Conservation (phyloP, 2,888 invertebrate species). For the Halictus quadricinctus region DNA sequence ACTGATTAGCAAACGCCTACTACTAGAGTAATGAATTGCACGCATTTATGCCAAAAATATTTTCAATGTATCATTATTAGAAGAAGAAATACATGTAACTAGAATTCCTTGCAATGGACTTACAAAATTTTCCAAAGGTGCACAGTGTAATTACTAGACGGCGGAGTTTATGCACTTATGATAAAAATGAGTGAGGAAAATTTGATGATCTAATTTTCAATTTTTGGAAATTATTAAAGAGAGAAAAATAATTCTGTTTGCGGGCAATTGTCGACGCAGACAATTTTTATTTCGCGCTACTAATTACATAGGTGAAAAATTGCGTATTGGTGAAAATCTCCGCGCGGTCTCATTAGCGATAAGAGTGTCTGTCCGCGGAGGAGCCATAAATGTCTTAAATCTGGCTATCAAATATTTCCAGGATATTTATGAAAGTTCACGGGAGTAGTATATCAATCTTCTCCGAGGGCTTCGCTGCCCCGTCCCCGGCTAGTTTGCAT, state of each 20-base stretch:
- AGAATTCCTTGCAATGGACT: too few relatives aligned
- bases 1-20: background rate
- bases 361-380: background rate
- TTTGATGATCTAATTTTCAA: background rate
- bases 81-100: too few relatives aligned
- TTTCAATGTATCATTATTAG: too few relatives aligned
- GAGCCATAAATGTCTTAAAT: background rate
- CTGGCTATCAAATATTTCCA: slow-evolving; percentile 15
- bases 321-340: background rate
- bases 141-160: too few relatives aligned
- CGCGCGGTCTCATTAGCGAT: background rate
- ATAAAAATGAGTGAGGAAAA: too few relatives aligned
- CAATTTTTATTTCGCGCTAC: background rate
- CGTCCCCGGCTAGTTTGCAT: slow-evolving; percentile 41
- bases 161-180: too few relatives aligned
- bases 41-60: background rate
- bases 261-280: background rate
- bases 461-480: background rate
- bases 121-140: too few relatives aligned
- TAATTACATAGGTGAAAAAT: background rate
- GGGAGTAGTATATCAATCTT: slow-evolving; percentile 48
- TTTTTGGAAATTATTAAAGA: background rate
- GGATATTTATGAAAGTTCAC: slow-evolving; percentile 48
- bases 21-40: background rate
- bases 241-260: background rate